Evolutionary conservation across 2,113 vertebrate species (phyloP).

Genomic region (Tonatia bakeri): DNA sequence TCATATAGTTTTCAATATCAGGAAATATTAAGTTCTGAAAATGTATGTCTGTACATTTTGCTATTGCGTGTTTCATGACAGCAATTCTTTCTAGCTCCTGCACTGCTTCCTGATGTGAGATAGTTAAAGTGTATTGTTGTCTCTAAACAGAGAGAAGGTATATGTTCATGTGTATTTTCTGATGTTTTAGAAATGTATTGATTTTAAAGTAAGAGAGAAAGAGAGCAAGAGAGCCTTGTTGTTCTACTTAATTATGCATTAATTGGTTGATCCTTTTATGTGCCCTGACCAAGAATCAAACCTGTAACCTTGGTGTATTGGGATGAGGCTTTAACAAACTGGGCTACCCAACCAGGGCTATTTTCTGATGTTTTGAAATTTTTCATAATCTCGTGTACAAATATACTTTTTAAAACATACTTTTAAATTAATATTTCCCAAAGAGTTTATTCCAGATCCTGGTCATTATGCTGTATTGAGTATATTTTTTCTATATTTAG

Average conservation of each 20-base stretch:
- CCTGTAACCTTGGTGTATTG: too few species aligned
- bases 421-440: not conserved
- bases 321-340: too few species aligned
- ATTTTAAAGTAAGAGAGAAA: too few species aligned
- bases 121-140: not conserved
- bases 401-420: not conserved
- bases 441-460: not conserved
- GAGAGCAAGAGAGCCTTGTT: too few species aligned
- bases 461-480: not conserved
- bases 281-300: too few species aligned
- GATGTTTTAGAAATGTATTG: not conserved
- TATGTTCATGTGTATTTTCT: not conserved
- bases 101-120: not conserved
- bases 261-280: too few species aligned
- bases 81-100: not conserved
- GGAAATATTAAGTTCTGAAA: not conserved
- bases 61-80: not conserved
- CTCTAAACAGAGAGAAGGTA: not conserved
- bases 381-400: not conserved
- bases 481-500: not conserved
- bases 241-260: too few species aligned
- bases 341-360: not conserved
- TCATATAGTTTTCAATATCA: not conserved
- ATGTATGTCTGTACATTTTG: not conserved
- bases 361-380: not conserved